Conservation (phyloP, 2,113 vertebrate species). For the Phalacrocorax carbo region DNA sequence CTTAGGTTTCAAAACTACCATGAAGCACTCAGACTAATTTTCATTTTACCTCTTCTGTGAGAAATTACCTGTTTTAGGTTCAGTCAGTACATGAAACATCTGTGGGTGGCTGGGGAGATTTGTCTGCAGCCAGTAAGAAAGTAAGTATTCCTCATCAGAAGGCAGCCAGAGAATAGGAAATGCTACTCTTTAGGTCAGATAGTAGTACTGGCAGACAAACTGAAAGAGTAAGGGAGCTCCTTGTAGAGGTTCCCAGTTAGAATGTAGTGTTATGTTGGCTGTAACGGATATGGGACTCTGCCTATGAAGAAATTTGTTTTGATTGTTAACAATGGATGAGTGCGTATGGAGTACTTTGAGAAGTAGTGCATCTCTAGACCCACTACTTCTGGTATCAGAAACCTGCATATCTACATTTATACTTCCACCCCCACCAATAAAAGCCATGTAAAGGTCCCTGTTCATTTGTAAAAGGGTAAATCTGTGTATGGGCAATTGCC, state of each 20-base stretch:
- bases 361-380: not conserved
- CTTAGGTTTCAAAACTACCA: not conserved
- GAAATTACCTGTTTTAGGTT: not conserved
- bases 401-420: not conserved
- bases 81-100: not conserved
- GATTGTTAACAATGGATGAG: accelerated
- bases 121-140: not conserved
- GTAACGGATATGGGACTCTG: not conserved
- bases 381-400: not conserved
- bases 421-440: accelerated
- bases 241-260: not conserved
- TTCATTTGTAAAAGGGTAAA: not conserved
- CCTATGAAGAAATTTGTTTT: not conserved
- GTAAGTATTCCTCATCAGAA: not conserved
- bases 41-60: not conserved
- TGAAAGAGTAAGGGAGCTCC: not conserved
- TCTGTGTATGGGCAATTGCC: not conserved
- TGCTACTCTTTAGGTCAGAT: not conserved
- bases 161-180: no score
- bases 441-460: not conserved
- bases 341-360: not conserved
- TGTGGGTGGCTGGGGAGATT: not conserved
- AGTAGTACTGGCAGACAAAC: not conserved
- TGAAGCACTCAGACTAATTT: not conserved
- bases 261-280: not conserved